phyloP scores from a whole-genome alignment of 2,888 invertebrate genomes.

The Caenorhabditis uteleia region DNA sequence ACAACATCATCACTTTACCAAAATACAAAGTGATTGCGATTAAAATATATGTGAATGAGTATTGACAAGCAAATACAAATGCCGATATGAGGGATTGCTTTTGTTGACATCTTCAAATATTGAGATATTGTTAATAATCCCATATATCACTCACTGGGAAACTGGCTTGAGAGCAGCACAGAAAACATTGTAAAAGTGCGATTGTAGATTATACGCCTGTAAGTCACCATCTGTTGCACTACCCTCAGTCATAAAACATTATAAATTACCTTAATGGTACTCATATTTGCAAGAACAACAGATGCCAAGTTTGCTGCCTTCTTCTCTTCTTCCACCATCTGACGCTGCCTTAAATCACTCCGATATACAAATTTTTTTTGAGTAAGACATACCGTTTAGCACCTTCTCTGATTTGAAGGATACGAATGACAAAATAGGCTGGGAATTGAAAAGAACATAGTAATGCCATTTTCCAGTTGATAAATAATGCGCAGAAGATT shows the following conservation, averaged over 20 bases:
- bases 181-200: slow-evolving; percentile 63
- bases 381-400: slow-evolving; percentile 36
- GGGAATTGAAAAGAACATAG: slow-evolving; percentile 67
- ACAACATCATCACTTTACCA: slow-evolving; percentile 62
- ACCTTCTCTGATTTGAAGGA: slow-evolving; percentile 56
- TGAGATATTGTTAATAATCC: background rate
- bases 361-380: slow-evolving; percentile 3
- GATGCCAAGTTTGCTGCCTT: slow-evolving; percentile 64
- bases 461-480: slow-evolving; percentile 67
- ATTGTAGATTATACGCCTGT: slow-evolving; percentile 63
- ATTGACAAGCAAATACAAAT: slow-evolving; percentile 67
- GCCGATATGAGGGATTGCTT: slow-evolving; percentile 61
- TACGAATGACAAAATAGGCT: slow-evolving; percentile 62
- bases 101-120: slow-evolving; percentile 60
- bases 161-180: slow-evolving; percentile 59
- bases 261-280: slow-evolving; percentile 63
- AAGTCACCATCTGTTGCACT: background rate
- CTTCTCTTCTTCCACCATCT: slow-evolving; percentile 67
- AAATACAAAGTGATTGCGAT: slow-evolving; percentile 63
- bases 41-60: slow-evolving; percentile 64
- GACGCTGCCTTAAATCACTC: slow-evolving; percentile 61
- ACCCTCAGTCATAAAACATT: background rate
- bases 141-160: slow-evolving; percentile 45
- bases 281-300: slow-evolving; percentile 65
- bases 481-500: slow-evolving; percentile 55